Conservation (phyloP, 2,888 invertebrate species). For the Archaeoteleia sp. region DNA sequence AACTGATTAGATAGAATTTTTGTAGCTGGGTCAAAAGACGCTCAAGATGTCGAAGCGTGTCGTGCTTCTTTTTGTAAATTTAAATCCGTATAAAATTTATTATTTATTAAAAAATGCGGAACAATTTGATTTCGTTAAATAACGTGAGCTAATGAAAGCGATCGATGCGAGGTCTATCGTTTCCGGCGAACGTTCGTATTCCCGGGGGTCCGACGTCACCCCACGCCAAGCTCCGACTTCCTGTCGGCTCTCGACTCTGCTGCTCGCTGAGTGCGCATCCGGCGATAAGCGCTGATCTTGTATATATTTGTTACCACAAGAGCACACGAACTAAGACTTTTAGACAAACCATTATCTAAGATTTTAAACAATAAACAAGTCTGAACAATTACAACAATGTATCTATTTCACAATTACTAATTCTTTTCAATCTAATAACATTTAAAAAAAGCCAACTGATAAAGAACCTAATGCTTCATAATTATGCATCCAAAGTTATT, state of each 20-base stretch:
- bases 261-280: constrained; percentile 52
- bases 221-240: constrained; percentile 52
- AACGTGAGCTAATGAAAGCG: constrained; percentile 33
- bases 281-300: constrained; percentile 51
- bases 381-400: no score
- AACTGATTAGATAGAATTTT: no score
- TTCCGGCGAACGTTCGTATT: constrained; percentile 47
- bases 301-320: constrained; percentile 44
- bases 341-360: constrained; percentile 25
- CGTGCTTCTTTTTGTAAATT: no score
- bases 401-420: no score
- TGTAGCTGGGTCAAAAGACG: no score
- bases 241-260: constrained; percentile 53
- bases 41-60: no score
- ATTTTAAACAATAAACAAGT: no score
- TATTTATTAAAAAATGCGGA: constrained; percentile 21
- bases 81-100: no score
- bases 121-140: constrained; percentile 26
- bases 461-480: no score
- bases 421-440: no score
- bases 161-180: constrained; percentile 54
- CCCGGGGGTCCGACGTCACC: constrained; percentile 53
- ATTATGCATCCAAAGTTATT: no score
- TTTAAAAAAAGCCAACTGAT: no score
- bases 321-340: constrained; percentile 22